These are phyloP conservation scores for Danio albolineatus DNA, from an alignment of 2,797 vertebrate species.

Conservation along the genomic window DNA sequence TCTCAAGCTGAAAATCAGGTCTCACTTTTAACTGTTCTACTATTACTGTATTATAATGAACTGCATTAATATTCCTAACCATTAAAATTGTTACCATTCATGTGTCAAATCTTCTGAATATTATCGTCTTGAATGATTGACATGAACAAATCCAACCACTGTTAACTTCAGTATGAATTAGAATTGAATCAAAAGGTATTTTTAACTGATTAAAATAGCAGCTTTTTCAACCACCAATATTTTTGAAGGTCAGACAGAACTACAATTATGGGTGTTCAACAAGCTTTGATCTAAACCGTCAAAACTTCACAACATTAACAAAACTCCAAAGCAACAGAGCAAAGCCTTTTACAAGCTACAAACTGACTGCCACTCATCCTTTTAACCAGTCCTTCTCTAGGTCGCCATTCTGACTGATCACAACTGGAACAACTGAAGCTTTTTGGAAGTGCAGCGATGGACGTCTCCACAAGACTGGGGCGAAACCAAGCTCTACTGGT, in stretches of 20 bases:
- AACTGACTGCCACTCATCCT: neutral
- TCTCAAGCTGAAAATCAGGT: neutral
- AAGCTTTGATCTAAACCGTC: constrained; percentile 4
- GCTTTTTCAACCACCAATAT: neutral
- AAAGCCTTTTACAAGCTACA: neutral
- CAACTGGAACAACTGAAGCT: constrained; percentile 8
- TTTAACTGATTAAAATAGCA: constrained; percentile 29
- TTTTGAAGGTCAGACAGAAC: neutral
- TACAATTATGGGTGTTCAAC: constrained; percentile 1
- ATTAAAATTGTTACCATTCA: neutral
- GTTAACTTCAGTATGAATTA: constrained; percentile 1
- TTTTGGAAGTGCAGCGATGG: neutral
- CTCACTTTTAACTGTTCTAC: neutral
- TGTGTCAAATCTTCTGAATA: neutral
- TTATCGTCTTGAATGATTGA: neutral
- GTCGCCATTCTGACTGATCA: neutral
- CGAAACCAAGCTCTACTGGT: constrained; percentile 60
- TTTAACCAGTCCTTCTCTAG: neutral
- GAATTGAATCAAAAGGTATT: constrained; percentile 8
- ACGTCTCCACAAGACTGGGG: constrained; percentile 18
- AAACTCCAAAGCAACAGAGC: neutral
- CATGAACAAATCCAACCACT: constrained; percentile 4
- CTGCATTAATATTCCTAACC: neutral
- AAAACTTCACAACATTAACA: constrained; percentile 9
- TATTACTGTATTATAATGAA: neutral